A percentile compares a stretch with the other conserved stretches of the same genome.
Evolutionary conservation across 2,888 invertebrate genomes (phyloP).

Genomic region (Troilus luridus): DNA sequence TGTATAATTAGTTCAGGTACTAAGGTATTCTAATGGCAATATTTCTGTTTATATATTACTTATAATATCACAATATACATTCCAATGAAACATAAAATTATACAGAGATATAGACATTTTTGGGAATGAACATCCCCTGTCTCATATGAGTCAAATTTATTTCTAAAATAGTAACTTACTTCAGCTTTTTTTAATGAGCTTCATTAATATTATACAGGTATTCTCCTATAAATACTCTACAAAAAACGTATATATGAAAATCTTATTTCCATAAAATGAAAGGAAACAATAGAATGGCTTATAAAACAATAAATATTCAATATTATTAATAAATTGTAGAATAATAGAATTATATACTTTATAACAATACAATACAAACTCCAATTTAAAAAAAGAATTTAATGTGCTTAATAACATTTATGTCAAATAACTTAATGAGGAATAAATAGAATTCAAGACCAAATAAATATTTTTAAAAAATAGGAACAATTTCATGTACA

Average conservation of each 20-base stretch:
- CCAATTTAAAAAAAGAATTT: slow-evolving; percentile 19
- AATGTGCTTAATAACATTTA: background rate
- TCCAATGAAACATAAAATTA: background rate
- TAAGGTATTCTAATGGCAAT: slow-evolving; percentile 38
- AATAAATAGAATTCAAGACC: background rate
- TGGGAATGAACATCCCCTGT: background rate
- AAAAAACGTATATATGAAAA: slow-evolving; percentile 11
- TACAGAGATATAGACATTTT: background rate
- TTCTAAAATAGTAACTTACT: background rate
- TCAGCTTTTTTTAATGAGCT: background rate
- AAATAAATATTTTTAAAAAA: background rate
- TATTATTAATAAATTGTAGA: slow-evolving; percentile 14
- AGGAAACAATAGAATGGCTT: slow-evolving; percentile 43
- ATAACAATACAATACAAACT: slow-evolving; percentile 48
- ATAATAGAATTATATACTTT: slow-evolving; percentile 51
- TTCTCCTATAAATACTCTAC: slow-evolving; percentile 6
- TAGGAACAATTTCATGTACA: slow-evolving; percentile 52
- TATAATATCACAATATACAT: slow-evolving; percentile 36
- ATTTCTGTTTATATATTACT: slow-evolving; percentile 18
- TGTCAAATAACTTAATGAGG: background rate
- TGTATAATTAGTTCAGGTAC: slow-evolving; percentile 44
- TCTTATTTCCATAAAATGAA: slow-evolving; percentile 11
- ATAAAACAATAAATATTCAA: slow-evolving; percentile 44
- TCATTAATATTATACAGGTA: background rate
- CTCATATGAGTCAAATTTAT: background rate